Percentiles rank a stretch among this genome's conserved stretches.
Conservation (phyloP, 1,140 invertebrate genomes). For the Plutomurus gul region DNA sequence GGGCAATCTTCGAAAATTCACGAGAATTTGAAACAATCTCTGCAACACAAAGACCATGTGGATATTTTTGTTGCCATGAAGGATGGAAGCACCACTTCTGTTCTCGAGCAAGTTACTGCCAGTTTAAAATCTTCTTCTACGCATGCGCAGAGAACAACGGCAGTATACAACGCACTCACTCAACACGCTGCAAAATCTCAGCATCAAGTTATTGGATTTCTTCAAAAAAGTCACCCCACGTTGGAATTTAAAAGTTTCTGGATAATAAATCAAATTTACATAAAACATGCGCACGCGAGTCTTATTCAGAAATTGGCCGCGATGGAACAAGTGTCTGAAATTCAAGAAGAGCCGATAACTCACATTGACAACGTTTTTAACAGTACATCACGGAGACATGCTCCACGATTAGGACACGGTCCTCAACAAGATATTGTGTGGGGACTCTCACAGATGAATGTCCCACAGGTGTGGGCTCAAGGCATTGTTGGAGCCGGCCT, state of each 20-base stretch:
- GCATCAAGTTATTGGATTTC: background rate
- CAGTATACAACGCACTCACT: background rate
- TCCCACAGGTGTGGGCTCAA: background rate
- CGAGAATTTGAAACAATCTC: background rate
- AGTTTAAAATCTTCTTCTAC: background rate
- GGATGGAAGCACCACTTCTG: background rate
- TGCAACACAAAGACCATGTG: background rate
- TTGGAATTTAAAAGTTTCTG: slow-evolving; percentile 24
- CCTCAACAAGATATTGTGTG: no score
- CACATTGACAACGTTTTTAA: background rate
- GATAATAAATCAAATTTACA: slow-evolving; percentile 41
- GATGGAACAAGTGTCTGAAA: background rate
- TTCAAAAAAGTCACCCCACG: background rate
- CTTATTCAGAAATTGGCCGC: background rate
- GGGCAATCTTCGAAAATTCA: background rate
- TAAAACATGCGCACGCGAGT: background rate
- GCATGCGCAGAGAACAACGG: background rate
- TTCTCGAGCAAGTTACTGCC: background rate
- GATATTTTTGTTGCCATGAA: background rate
- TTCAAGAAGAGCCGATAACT: background rate
- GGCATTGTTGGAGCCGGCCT: background rate
- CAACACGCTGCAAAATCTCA: background rate
- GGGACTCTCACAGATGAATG: slow-evolving; percentile 9
- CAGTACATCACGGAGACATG: no score
- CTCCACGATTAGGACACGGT: no score